Evolutionary conservation across 2,888 invertebrate genomes (phyloP), one percentile per base, ranked within the genome.

Genomic region (Amphipoea oculea): DNA sequence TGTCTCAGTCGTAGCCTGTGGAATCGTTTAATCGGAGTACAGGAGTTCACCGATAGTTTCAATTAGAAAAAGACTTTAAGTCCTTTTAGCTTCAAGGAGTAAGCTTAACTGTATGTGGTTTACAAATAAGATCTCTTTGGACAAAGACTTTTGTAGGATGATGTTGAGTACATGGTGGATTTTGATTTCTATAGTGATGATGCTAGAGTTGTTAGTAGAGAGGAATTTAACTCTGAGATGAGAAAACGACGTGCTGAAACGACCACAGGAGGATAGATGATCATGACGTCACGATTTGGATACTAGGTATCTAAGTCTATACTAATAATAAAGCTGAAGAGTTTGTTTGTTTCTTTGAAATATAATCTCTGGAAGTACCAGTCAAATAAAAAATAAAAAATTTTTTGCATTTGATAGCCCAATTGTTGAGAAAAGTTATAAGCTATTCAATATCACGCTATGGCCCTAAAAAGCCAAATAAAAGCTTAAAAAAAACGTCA

Each of bases 11-110:
- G 69, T 67, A 67, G 81, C 72, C 62, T 62, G 70, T 81, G 12
- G 68, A 80, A 76, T 76, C 82, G 79, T 78, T 86, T 84, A 76
- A 84, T 65, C 86, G 73, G 62, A 80, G 76, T 48, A 67, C 63
- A 82, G 73, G 29, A 72, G 36, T 69, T 67, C 14, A n/a, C 73
- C 84, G 86, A 86, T 86, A 84, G 86, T 79, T 81, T 79, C 84
- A 85, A 84, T 79, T 73, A 75, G 76, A 84, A 85, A 62, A 66
- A 84, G 69, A 74, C 71, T 74, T 40, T 65, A 71, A 85, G 40
- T 60, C 63, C 71, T 74, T 83, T 63, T 57, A 57, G 40, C 48
- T 83, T n/a, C 40, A 6, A 29, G 36, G 23, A 83, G 80, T 83
- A 12, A 76, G 60, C 36, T 83, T 48, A 29, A 57, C n/a, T 63